Base-by-base conservation (phyloP, 1,140 invertebrate species). In the Platorchestia sp. region DNA sequence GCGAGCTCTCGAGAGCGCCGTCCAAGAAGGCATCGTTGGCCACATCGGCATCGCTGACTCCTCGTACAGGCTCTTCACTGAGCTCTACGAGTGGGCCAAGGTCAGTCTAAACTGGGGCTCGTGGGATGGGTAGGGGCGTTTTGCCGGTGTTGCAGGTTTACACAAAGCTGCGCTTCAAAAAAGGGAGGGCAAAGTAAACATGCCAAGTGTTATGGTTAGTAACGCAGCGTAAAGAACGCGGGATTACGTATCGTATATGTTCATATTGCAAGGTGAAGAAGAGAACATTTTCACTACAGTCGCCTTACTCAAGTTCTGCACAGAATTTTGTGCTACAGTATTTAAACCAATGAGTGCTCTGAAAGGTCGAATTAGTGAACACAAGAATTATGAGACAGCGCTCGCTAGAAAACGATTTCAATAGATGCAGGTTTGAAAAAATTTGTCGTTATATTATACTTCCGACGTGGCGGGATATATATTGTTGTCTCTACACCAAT, bases 21-120 rank as follows among this genome's bases (percentile, higher is more conserved):
- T 95, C 16, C 41, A 86, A 40, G 51, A 59, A 14, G 95, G 95
- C 59, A 89, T 95, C 41, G 95, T 95, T 19, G 41, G 89, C 87
- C 90, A 51, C 59, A 95, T 95, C 44, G 95, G 95, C 45, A 95
- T 95, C 95, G 95, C 95, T 0, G 95, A 95, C 91, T 42, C 95
- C 41, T 95, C 95, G 22, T 75, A 91, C 45, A 47, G 93, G 75
- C 95, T 95, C 45, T 95, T 95, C 89, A 95, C 44, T 43, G 95
- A 95, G 47, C 95, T 95, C 89, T 95, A 95, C 93, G 95, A 91
- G n/a, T 95, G 95, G 95, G 95, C 95, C 41, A 51, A 45, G 87
- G 95, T 95, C 45, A 89, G 86, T 45, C 36, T 36, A 42, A 89
- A 41, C 87, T 75, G 3, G 59, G 59, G 59, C 27, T 75, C 27